Evolutionary conservation across 2,113 vertebrate genomes (phyloP).

Genomic region (Apodemus sylvaticus): DNA sequence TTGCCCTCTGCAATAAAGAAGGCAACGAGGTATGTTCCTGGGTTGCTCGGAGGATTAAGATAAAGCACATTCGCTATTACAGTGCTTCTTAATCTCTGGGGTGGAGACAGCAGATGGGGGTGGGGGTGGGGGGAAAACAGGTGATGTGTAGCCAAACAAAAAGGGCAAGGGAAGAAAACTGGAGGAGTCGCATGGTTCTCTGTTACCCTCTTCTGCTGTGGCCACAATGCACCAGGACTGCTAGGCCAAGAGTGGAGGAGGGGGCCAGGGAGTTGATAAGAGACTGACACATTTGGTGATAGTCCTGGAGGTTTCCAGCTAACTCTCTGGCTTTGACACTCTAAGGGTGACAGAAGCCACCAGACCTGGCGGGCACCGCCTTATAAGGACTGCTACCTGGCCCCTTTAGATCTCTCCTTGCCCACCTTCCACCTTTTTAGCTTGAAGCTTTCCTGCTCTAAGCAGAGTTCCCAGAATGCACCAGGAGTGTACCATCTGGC

Average conservation of each 20-base stretch:
- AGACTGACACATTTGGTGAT: background rate
- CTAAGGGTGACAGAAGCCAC: background rate
- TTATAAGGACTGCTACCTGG: background rate
- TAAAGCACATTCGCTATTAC: background rate
- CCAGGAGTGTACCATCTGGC: background rate
- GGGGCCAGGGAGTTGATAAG: background rate
- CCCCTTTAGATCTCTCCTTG: too few species aligned
- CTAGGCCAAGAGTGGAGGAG: background rate
- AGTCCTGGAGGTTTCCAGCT: background rate
- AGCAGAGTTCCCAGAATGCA: background rate
- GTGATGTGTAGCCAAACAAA: background rate
- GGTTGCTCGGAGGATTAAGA: background rate
- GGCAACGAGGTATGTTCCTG: background rate
- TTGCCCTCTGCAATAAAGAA: background rate
- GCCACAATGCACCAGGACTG: background rate
- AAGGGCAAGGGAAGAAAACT: background rate
- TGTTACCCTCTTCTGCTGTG: background rate
- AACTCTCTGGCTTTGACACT: background rate
- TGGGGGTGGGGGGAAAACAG: too few species aligned
- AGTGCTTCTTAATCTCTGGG: background rate
- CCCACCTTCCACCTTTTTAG: background rate
- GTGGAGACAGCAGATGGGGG: too few species aligned
- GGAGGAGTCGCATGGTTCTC: background rate
- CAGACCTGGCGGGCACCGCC: background rate
- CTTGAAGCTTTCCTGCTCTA: background rate